Conservation (phyloP, 2,888 invertebrate genomes). For the Clivina fossor region DNA sequence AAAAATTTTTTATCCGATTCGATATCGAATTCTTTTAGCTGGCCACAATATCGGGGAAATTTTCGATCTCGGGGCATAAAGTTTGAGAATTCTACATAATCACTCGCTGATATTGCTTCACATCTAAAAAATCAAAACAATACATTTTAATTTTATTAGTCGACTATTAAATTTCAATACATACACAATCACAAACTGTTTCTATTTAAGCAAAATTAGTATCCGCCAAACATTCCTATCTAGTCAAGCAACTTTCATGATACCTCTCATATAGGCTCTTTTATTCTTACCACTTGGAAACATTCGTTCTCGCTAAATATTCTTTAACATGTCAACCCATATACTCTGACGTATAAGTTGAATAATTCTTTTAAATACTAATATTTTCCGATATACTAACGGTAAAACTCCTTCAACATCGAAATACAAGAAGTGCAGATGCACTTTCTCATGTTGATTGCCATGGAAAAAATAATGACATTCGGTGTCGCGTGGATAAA, state of each 20-base stretch:
- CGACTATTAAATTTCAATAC: too few relatives aligned
- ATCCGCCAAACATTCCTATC: too few relatives aligned
- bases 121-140: conserved; percentile 65
- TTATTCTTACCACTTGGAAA: too few relatives aligned
- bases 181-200: too few relatives aligned
- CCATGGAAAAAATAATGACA: conserved; percentile 92
- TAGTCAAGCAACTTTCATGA: too few relatives aligned
- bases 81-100: conserved; percentile 96
- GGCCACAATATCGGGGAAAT: conserved; percentile 86
- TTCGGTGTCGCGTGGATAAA: conserved; percentile 85
- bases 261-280: too few relatives aligned
- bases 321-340: neutral
- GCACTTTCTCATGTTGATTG: conserved; percentile 72
- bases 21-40: conserved; percentile 75
- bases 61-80: conserved; percentile 88
- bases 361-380: too few relatives aligned
- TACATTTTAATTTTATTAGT: too few relatives aligned
- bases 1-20: conserved; percentile 92
- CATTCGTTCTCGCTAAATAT: too few relatives aligned
- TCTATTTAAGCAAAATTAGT: too few relatives aligned
- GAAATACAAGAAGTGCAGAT: conserved; percentile 85
- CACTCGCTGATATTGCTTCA: conserved; percentile 86
- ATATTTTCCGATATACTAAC: conserved; percentile 77
- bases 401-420: conserved; percentile 93
- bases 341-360: neutral